A percentile compares a stretch with the other conserved stretches of the same genome.
Conservation (phyloP, 37 sponge, comb jelly and placozoan species). For the Lycopodina hypogea region DNA sequence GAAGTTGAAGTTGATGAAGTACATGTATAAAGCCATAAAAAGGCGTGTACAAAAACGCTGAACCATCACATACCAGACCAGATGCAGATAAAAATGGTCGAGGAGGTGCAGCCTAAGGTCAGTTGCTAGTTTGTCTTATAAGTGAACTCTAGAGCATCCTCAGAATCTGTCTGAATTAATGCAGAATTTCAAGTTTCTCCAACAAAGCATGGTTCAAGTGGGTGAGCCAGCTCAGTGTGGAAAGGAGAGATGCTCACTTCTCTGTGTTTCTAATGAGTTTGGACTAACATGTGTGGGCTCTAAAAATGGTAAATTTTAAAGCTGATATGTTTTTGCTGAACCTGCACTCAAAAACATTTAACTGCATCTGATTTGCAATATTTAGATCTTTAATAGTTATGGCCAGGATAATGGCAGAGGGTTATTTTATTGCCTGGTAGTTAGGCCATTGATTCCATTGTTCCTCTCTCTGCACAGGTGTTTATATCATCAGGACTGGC, state of each 20-base stretch:
- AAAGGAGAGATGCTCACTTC: constrained; percentile 22
- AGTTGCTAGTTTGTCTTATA: no score
- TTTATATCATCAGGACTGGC: constrained; percentile 41
- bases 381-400: no score
- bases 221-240: constrained; percentile 1
- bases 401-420: no score
- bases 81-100: constrained; percentile 1
- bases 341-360: no score
- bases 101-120: neutral
- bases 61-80: no score
- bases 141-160: neutral
- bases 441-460: no score
- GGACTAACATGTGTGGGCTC: constrained; percentile 57
- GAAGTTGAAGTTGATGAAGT: no score
- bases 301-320: constrained; percentile 22
- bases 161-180: neutral
- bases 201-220: constrained; percentile 32
- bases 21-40: no score
- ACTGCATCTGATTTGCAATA: no score
- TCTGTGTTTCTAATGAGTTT: constrained; percentile 52
- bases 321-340: no score
- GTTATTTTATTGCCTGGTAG: neutral
- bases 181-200: constrained; percentile 57
- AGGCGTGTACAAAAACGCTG: no score
- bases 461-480: constrained; percentile 42